Percentiles rank a stretch among this genome's conserved stretches.
Evolutionary conservation across 2,797 vertebrate species (phyloP).

Genomic region (Pipistrellus pygmaeus): DNA sequence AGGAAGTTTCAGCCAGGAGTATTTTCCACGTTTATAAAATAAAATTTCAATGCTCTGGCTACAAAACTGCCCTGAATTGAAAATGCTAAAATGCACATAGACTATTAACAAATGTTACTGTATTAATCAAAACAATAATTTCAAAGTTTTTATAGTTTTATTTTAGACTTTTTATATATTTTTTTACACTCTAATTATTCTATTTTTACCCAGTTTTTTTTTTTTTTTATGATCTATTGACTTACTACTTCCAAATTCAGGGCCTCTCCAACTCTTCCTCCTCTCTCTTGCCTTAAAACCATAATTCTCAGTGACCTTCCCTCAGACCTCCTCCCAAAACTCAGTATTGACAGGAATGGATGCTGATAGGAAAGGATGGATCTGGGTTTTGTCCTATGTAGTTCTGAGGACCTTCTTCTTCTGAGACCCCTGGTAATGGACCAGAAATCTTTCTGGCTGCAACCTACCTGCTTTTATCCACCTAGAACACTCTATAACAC

Average conservation of each 20-base stretch:
- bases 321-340: background rate
- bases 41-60: background rate
- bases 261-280: background rate
- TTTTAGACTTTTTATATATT: background rate
- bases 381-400: background rate
- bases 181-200: conserved; percentile 20
- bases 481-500: background rate
- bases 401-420: background rate
- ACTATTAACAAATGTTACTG: background rate
- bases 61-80: background rate
- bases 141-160: conserved; percentile 46
- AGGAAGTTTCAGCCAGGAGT: conserved; percentile 22
- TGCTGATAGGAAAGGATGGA: background rate
- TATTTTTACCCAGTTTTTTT: conserved; percentile 8
- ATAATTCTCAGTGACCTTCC: background rate
- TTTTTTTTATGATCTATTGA: background rate
- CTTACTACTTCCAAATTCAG: background rate
- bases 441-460: background rate
- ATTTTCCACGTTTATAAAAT: conserved; percentile 45
- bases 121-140: conserved; percentile 43
- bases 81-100: background rate
- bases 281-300: background rate
- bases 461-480: background rate
- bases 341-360: background rate
- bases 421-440: background rate